Conservation (phyloP, 1,140 invertebrate genomes). For the Kradibia gibbosae region DNA sequence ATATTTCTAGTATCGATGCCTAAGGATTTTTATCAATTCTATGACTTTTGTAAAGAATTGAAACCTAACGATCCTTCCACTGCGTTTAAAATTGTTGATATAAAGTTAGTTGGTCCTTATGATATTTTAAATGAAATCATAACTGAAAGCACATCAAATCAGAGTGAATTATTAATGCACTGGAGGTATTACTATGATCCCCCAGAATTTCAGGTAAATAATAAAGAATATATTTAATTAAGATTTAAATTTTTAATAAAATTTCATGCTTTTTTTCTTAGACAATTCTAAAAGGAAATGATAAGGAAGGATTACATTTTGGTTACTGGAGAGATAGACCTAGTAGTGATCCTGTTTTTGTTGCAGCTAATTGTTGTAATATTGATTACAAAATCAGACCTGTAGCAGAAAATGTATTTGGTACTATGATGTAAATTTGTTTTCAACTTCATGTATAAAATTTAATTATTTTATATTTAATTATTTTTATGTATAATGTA, state of each 20-base stretch:
- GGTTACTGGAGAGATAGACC: constrained; percentile 93
- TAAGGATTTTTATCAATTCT: constrained; percentile 89
- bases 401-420: constrained; percentile 89
- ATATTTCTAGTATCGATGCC: constrained; percentile 92
- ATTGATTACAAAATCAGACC: constrained; percentile 80
- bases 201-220: constrained; percentile 88
- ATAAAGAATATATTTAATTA: constrained; percentile 2
- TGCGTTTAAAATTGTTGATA: constrained; percentile 78
- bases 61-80: constrained; percentile 76
- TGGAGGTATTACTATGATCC: constrained; percentile 96
- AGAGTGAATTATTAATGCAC: constrained; percentile 82
- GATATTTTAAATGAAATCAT: constrained; percentile 85
- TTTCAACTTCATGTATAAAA: not conserved
- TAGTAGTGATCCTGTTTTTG: constrained; percentile 80
- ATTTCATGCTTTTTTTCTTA: constrained; percentile 64
- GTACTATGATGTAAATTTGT: constrained; percentile 82
- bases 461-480: not conserved
- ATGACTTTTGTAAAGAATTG: constrained; percentile 82
- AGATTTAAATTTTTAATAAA: not conserved
- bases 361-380: constrained; percentile 82
- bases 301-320: constrained; percentile 83
- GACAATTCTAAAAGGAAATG: constrained; percentile 81
- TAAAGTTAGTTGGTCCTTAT: constrained; percentile 88
- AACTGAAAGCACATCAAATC: constrained; percentile 71
- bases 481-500: constrained; percentile 36